Evolutionary conservation across 2,113 vertebrate species (phyloP), one percentile per base, ranked within the genome.

Genomic region (Mesitornis unicolor): DNA sequence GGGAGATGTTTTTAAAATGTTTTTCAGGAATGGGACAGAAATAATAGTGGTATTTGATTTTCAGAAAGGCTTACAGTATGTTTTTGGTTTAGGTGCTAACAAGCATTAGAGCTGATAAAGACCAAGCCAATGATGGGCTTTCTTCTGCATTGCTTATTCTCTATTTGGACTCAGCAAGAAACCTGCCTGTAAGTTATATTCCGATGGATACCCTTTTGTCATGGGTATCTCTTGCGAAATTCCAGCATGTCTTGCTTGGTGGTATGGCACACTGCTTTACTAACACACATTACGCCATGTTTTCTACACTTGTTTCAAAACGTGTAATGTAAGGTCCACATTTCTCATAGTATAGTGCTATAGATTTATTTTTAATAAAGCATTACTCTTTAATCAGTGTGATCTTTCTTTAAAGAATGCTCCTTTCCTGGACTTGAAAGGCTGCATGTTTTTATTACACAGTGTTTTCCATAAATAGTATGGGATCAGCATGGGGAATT

Each of bases 141-240:
- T 99, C 99, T 21, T 99, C 99, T 38, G 98, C 99, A 4, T 94
- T 99, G 94, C 99, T 99, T 56, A 97, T 99, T n/a, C 95, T 99
- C 61, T 99, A 99, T 92, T 97, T 99, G 98, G 99, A 99, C 92
- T 99, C 99, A 0, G 99, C 99, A 63, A 98, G 98, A 78, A 99
- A 99, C 90, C 98, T 99, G 87, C 99, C 99, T n/a, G 99, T 99
- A 98, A 99, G 99, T 98, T 74, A 3, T 4, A 2, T 61, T 57
- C 31, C 80, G 61, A 33, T 82, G 79, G 81, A 13, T 63, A 9
- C 64, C 68, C 59, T 42, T 64, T 40, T 33, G 6, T 71, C 24
- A 5, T 43, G 57, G 65, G 7, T 80, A 22, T 69, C 90, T 69
- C 59, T 75, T 64, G 63, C 2, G 24, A 67, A 17, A 31, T 69